Percentiles rank a stretch among this genome's conserved stretches.
phyloP scores from a whole-genome alignment of 1,140 invertebrate species.

The Temnothorax nylanderi region DNA sequence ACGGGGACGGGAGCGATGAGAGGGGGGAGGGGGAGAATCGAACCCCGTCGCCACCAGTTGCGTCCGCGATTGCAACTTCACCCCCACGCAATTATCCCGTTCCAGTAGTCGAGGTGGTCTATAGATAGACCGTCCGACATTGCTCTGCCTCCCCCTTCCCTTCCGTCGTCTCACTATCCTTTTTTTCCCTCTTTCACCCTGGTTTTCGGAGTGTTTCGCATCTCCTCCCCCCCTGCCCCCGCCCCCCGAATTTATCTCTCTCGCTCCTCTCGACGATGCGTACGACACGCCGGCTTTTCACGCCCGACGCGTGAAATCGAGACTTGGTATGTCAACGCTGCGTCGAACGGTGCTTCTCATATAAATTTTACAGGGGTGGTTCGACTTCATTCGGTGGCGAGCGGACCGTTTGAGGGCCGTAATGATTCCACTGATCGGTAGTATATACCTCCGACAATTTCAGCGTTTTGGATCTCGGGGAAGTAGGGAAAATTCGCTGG shows the following conservation, averaged over 20 bases:
- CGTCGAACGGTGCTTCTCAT: constrained; percentile 3
- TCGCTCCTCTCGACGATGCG: constrained; percentile 30
- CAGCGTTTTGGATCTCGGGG: not conserved
- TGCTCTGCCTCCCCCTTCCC: constrained; percentile 10
- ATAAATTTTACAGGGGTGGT: not conserved
- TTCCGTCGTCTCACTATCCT: not conserved
- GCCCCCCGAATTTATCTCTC: not conserved
- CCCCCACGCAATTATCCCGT: constrained; percentile 79
- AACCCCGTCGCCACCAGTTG: constrained; percentile 75
- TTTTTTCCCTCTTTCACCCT: constrained; percentile 8
- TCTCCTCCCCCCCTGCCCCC: not conserved
- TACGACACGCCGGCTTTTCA: constrained; percentile 30
- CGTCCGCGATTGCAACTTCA: constrained; percentile 80
- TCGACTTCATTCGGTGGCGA: constrained; percentile 7
- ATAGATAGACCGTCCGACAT: constrained; percentile 77
- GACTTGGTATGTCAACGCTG: not conserved
- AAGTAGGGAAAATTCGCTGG: not conserved
- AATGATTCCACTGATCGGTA: constrained; percentile 7
- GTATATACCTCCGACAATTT: not conserved
- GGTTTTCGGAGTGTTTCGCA: constrained; percentile 23
- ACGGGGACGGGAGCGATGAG: not conserved
- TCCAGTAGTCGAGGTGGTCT: constrained; percentile 77
- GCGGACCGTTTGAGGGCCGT: not conserved
- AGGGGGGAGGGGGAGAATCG: constrained; percentile 17
- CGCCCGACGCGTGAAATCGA: constrained; percentile 29